Evolutionary conservation across 1,140 invertebrate species (phyloP).

Genomic region (Capitella teleta): DNA sequence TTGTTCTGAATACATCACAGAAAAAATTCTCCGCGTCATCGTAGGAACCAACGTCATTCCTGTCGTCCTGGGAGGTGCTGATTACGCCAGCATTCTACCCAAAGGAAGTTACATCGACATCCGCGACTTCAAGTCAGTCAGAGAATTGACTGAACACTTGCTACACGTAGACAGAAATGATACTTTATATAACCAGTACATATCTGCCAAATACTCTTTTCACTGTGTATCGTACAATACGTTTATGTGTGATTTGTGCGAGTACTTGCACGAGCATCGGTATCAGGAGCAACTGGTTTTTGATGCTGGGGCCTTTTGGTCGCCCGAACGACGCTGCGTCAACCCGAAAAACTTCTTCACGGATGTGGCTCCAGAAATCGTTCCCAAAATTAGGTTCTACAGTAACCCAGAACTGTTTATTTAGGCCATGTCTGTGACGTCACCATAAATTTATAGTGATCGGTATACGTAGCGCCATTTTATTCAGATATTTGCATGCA

Average conservation of each 20-base stretch:
- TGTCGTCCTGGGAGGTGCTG: constrained; percentile 34
- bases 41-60: constrained; percentile 28
- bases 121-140: constrained; percentile 18
- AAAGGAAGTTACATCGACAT: constrained; percentile 39
- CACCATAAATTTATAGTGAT: too few species aligned
- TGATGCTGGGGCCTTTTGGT: not conserved
- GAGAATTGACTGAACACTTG: constrained; percentile 21
- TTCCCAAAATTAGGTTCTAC: too few species aligned
- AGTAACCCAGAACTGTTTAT: too few species aligned
- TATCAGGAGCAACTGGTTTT: not conserved
- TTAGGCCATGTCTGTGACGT: too few species aligned
- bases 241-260: not conserved
- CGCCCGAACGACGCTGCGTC: too few species aligned
- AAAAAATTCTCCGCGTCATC: constrained; percentile 29
- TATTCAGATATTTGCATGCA: too few species aligned
- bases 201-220: constrained; percentile 25
- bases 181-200: constrained; percentile 29
- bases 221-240: not conserved
- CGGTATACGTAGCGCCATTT: too few species aligned
- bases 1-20: constrained; percentile 42
- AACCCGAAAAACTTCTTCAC: too few species aligned
- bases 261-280: not conserved
- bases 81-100: constrained; percentile 33
- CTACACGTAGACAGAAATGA: constrained; percentile 19
- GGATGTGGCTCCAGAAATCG: too few species aligned